Evolutionary conservation across 2,113 vertebrate species (phyloP).

Genomic region (Garra rufa): DNA sequence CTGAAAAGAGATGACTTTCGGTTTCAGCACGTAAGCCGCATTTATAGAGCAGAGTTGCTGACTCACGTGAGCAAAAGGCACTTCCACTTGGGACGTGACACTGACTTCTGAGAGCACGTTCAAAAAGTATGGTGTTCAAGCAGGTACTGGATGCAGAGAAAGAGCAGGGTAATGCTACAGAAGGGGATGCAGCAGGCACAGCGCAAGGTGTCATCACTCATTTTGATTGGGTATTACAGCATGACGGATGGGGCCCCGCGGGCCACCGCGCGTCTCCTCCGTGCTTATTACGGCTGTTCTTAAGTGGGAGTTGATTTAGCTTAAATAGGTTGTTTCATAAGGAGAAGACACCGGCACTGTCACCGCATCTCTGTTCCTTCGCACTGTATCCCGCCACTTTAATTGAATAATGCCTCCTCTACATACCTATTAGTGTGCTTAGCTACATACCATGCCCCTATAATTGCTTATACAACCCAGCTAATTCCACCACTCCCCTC

Average conservation of each 20-base stretch:
- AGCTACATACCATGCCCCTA: slow-evolving; percentile 79
- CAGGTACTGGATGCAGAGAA: slow-evolving; percentile 24
- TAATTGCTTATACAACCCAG: slow-evolving; percentile 76
- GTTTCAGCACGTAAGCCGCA: neutral
- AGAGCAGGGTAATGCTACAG: slow-evolving; percentile 62
- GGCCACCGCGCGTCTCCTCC: slow-evolving; percentile 78
- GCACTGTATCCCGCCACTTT: slow-evolving; percentile 80
- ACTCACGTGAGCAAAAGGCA: slow-evolving; percentile 33
- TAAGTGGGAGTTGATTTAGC: slow-evolving; percentile 95
- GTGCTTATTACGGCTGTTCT: slow-evolving; percentile 89
- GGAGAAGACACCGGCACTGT: slow-evolving; percentile 81
- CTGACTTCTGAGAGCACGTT: slow-evolving; percentile 27
- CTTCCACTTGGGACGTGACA: slow-evolving; percentile 46
- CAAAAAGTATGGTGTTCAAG: slow-evolving; percentile 40
- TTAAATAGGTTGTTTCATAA: slow-evolving; percentile 92
- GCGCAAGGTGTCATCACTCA: slow-evolving; percentile 89
- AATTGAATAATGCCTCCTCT: slow-evolving; percentile 89
- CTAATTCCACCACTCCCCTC: slow-evolving; percentile 72
- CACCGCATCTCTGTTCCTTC: slow-evolving; percentile 76
- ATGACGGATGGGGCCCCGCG: slow-evolving; percentile 92
- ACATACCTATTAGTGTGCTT: slow-evolving; percentile 78
- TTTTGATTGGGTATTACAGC: slow-evolving; percentile 89
- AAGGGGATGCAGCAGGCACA: slow-evolving; percentile 71
- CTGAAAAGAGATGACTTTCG: neutral
- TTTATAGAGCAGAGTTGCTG: slow-evolving; percentile 41